Evolutionary conservation across 2,888 invertebrate species (phyloP).

Genomic region (Chironomus tentans): DNA sequence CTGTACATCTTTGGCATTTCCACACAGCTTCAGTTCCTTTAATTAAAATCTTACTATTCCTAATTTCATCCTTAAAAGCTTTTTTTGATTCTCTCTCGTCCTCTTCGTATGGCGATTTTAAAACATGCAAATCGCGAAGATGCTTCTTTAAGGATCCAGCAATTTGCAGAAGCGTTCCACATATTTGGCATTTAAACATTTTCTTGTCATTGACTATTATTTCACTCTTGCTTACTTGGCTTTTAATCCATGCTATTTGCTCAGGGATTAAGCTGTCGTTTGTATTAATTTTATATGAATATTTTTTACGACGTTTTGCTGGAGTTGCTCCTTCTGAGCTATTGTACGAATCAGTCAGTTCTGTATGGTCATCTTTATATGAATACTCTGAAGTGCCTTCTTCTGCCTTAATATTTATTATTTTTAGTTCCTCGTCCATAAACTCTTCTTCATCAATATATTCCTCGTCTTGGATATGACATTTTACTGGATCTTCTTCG

Average conservation of each 20-base stretch:
- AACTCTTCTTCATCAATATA: neutral
- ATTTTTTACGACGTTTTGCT: neutral
- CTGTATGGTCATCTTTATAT: neutral
- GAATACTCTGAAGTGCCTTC: neutral
- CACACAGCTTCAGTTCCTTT: neutral
- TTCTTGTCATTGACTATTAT: neutral
- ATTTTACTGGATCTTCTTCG: neutral
- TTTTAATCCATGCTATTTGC: neutral
- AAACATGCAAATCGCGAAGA: constrained; percentile 3
- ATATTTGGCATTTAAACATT: constrained; percentile 5
- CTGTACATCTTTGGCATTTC: constrained; percentile 6
- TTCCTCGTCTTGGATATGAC: neutral
- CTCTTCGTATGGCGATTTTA: neutral
- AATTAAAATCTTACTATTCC: neutral
- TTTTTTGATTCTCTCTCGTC: neutral
- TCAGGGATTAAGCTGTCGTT: constrained; percentile 15
- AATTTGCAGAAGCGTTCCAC: neutral
- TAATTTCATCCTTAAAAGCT: constrained; percentile 6
- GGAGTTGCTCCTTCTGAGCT: too few relatives aligned
- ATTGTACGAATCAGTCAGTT: neutral
- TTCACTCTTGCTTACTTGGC: neutral
- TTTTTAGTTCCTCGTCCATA: neutral
- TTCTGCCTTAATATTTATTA: neutral
- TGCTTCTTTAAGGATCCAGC: constrained; percentile 6
- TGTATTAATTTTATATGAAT: constrained; percentile 10